Percentiles rank a stretch among this genome's conserved stretches.
These are phyloP conservation scores for Drosophila neonasuta DNA, from an alignment of 2,888 invertebrate species.

Conservation along the genomic window DNA sequence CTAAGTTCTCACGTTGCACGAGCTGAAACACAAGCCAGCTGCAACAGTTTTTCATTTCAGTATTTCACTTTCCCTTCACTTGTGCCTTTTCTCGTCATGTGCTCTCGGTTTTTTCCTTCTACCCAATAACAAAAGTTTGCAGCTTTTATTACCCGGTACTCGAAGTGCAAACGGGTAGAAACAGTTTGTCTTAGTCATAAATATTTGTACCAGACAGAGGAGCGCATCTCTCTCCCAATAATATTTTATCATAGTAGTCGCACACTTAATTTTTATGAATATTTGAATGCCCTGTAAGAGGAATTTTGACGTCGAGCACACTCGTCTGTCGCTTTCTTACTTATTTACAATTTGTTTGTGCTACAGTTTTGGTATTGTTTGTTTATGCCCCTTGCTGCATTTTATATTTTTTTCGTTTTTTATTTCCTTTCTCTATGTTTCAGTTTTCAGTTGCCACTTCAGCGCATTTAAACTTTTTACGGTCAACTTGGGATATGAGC, in stretches of 20 bases:
- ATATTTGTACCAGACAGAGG: not conserved
- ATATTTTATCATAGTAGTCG: no score
- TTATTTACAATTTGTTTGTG: slow-evolving; percentile 41
- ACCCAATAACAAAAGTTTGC: slow-evolving; percentile 48
- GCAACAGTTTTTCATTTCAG: slow-evolving; percentile 39
- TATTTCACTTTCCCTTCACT: not conserved
- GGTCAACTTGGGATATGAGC: slow-evolving; percentile 52
- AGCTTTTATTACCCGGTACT: slow-evolving; percentile 3
- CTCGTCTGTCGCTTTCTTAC: not conserved
- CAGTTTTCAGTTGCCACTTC: slow-evolving; percentile 32
- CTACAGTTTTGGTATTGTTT: slow-evolving; percentile 40
- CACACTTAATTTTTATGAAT: no score
- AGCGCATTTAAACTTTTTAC: slow-evolving; percentile 56
- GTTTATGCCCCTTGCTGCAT: slow-evolving; percentile 34
- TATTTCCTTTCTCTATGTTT: slow-evolving; percentile 7
- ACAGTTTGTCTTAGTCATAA: not conserved
- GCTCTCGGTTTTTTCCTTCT: slow-evolving; percentile 7
- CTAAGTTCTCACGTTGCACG: slow-evolving; percentile 22
- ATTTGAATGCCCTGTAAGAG: not conserved
- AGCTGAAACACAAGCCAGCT: slow-evolving; percentile 17
- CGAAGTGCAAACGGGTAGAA: not conserved
- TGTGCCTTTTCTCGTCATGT: not conserved
- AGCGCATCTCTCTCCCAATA: not conserved
- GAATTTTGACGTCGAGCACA: not conserved
- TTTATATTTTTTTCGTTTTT: slow-evolving; percentile 18